Evolutionary conservation across 2,113 vertebrate genomes (phyloP), one percentile per base, ranked within the genome.

Genomic region (Heliornis fulica): DNA sequence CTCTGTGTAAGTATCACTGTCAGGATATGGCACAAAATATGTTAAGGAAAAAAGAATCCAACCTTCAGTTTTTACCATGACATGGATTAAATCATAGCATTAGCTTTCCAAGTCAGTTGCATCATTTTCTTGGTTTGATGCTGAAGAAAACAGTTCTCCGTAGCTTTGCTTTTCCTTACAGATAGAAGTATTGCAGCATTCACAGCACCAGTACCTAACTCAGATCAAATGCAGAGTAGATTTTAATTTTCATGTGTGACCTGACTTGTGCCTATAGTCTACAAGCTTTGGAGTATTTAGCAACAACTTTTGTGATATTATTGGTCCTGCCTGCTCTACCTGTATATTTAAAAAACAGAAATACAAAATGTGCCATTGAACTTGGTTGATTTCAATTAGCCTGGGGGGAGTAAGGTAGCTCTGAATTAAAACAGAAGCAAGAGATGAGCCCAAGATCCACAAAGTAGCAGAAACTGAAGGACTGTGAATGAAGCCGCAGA

Each of bases 391-490:
- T 85, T 91, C 88, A 65, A 65, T 90, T 90, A 65, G 41, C n/a
- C 78, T 88, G 29, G 5, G 72, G 43, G 18, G 22, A 74, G 51
- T n/a, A 63, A 15, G 70, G 22, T 22, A 64, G 34, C 32, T 80
- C 71, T 17, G 4, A 61, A 61, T 57, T 77, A 80, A 77, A 72
- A 40, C 50, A 89, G 41, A 74, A 75, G 61, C 3, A 75, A 91
- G 82, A 50, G 53, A 61, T 59, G n/a, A 79, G 26, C 23, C 29
- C 31, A 11, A 54, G 56, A 80, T 91, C 22, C 83, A 69, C 64
- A 93, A 78, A 97, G 76, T 6, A 87, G 94, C 90, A 95, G 94
- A 96, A 97, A 91, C 65, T 61, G 68, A 94, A 83, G 82, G 83
- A 83, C 69, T 19, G 4, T 95, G 91, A 93, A 86, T 94, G 96